Evolutionary conservation across 30 jellyfish, hydroid and myxozoan genomes (phyloP), one percentile per base, ranked within the genome.

Genomic region (Turritopsis dohrnii): DNA sequence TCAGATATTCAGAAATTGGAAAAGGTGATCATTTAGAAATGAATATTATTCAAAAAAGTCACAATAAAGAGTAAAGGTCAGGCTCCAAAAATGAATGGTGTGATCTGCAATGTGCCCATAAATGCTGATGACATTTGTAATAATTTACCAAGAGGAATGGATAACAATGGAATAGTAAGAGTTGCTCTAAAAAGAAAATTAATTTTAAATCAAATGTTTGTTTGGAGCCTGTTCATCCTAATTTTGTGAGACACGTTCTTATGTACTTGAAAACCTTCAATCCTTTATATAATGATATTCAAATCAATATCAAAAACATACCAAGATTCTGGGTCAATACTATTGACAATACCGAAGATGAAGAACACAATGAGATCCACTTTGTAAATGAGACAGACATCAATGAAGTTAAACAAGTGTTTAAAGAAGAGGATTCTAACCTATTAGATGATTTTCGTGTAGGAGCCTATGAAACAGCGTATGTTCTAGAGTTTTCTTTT

Each of bases 51-150:
- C n/a, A n/a, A n/a, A n/a, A n/a, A n/a, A n/a, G n/a, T n/a, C n/a
- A n/a, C n/a, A n/a, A n/a, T 74, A 25, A 74, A 5, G 82, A 21
- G 52, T 19, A 79, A 79, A 79, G 85, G 85, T 7, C 85, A 79
- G 53, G 28, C 80, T 7, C 85, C 85, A 28, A 79, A 79, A 79
- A 79, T 28, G 85, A 79, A 79, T 8, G 85, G 85, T 28, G 79
- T 29, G 16, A 53, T 79, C 24, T 41, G 85, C 29, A 79, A 79
- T 29, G 85, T 79, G 25, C 85, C 85, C 25, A 53, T 79, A 79
- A 30, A 21, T n/a, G 85, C 76, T 8, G 85, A 79, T 30, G 85
- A 79, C 24, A 28, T 79, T 28, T 79, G 85, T 24, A 28, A 79
- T 52, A 53, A 24, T 1, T 21, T 28, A 29, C 85, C 85, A 1